Percentiles rank a stretch among this genome's conserved stretches.
Conservation (phyloP, 1,140 invertebrate species). For the Lepidurus apus region DNA sequence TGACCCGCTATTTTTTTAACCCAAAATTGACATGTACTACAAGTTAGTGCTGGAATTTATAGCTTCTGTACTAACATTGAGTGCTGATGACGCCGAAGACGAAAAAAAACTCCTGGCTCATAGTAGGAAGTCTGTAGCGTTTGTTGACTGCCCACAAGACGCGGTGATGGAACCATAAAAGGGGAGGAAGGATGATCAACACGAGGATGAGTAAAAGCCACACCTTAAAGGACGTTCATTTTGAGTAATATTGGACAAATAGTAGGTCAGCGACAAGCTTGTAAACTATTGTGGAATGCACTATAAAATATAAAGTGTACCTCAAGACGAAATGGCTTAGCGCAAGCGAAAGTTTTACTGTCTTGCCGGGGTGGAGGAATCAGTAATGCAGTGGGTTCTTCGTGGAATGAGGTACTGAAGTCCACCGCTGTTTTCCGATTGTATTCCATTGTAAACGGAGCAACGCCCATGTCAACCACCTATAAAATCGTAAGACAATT, state of each 20-base stretch:
- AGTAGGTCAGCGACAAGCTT: constrained; percentile 21
- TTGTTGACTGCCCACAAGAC: constrained; percentile 30
- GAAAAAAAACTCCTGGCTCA: constrained; percentile 26
- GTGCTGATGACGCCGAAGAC: constrained; percentile 28
- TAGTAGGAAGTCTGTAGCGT: constrained; percentile 30
- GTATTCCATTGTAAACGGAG: constrained; percentile 47
- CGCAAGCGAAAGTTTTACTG: constrained; percentile 40
- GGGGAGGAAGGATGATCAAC: constrained; percentile 31
- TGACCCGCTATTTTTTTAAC: constrained; percentile 27
- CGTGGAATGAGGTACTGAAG: constrained; percentile 46
- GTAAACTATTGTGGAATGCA: neutral
- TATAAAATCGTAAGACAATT: constrained; percentile 24
- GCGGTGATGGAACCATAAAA: constrained; percentile 33
- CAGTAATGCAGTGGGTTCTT: constrained; percentile 42
- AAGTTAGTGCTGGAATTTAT: no score
- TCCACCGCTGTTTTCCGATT: constrained; percentile 45
- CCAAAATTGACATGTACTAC: no score
- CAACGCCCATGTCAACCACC: constrained; percentile 46
- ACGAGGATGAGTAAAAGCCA: constrained; percentile 33
- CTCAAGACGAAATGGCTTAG: constrained; percentile 40
- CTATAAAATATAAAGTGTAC: constrained; percentile 33
- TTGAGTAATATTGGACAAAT: constrained; percentile 26
- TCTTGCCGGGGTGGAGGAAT: constrained; percentile 40
- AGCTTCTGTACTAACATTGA: constrained; percentile 26
- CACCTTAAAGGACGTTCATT: constrained; percentile 29